These are phyloP conservation scores for Strigamia crassipes DNA, from an alignment of 2,888 invertebrate species.

Conservation along the genomic window DNA sequence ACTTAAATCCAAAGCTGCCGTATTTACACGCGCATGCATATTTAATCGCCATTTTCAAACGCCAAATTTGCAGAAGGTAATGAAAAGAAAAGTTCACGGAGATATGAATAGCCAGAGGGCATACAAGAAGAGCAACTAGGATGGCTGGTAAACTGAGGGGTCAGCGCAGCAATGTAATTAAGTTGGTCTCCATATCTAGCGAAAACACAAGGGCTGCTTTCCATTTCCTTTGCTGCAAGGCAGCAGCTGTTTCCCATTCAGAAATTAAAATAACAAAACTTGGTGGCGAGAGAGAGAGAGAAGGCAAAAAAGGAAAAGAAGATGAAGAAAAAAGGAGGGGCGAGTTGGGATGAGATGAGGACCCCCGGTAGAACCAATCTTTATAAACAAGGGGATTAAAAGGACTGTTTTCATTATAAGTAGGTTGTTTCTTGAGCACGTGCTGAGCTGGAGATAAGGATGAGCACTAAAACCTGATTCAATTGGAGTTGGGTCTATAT, in stretches of 20 bases:
- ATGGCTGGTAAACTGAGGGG: neutral
- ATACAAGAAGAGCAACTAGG: neutral
- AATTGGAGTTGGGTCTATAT: neutral
- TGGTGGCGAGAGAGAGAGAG: neutral
- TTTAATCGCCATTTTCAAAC: no score
- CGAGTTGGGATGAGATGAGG: neutral
- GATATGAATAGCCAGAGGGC: neutral
- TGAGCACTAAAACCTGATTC: conserved; percentile 10
- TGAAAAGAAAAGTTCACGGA: neutral
- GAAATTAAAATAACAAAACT: conserved; percentile 3
- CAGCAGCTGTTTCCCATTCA: conserved; percentile 10
- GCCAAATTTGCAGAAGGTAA: no score
- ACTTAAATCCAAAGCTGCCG: no score
- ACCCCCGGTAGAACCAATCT: neutral
- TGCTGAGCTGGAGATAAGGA: neutral
- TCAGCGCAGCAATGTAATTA: neutral
- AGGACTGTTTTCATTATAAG: neutral
- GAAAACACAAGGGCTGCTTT: neutral
- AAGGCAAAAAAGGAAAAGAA: no score
- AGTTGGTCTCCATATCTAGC: neutral
- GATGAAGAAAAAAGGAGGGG: neutral
- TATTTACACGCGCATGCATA: no score
- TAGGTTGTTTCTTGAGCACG: neutral
- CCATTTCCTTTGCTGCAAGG: neutral
- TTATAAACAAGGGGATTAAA: neutral